Evolutionary conservation across 1,140 invertebrate species (phyloP).

Genomic region (Chionoecetes opilio): DNA sequence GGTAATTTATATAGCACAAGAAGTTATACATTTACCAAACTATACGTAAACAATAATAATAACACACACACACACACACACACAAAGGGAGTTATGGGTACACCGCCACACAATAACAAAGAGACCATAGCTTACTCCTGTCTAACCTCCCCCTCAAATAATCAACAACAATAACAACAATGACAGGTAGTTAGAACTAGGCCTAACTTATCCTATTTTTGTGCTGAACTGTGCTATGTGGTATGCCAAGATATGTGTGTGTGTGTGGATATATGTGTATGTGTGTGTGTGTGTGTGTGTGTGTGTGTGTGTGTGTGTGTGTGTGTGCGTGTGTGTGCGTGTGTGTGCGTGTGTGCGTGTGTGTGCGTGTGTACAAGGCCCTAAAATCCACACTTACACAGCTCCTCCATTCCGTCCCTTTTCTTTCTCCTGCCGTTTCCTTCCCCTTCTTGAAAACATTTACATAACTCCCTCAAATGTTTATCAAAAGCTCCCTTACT

Average conservation of each 20-base stretch:
- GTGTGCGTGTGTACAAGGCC: neutral
- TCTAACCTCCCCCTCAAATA: neutral
- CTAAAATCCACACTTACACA: neutral
- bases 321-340: too few species aligned
- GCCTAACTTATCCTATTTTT: too few species aligned
- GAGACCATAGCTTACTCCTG: neutral
- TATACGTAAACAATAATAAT: neutral
- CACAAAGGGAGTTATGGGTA: neutral
- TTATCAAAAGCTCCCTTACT: neutral
- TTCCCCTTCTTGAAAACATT: neutral
- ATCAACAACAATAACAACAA: constrained; percentile 5
- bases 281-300: too few species aligned
- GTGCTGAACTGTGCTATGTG: too few species aligned
- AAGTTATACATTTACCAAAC: neutral
- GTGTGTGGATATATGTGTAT: too few species aligned
- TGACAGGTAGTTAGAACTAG: too few species aligned
- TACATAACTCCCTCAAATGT: neutral
- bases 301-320: too few species aligned
- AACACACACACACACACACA: constrained; percentile 13
- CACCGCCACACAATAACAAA: neutral
- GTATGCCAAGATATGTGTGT: too few species aligned
- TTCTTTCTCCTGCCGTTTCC: neutral
- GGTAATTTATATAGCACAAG: neutral
- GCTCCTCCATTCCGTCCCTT: neutral
- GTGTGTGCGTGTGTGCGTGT: constrained; percentile 25